Evolutionary conservation across 2,888 invertebrate genomes (phyloP), one percentile per base, ranked within the genome.

Genomic region (Argyra leucocephala): DNA sequence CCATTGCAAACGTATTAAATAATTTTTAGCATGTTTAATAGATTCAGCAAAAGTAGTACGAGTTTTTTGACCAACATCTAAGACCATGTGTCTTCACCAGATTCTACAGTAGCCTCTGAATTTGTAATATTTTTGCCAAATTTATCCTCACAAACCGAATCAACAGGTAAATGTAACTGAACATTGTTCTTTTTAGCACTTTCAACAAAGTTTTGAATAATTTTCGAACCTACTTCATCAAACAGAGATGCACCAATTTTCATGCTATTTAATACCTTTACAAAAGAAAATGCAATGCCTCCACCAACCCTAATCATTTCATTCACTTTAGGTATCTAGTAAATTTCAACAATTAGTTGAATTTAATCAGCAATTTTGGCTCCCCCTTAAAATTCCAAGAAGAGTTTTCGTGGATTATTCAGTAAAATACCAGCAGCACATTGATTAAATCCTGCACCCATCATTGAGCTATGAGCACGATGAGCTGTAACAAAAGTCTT

Each of bases 1-100:
- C 98, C 99, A 80, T 99, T 99, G 99, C 99, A 99, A 2, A 99
- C 96, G 99, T 99, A 12, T 98, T 99, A 80, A 99, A 76, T 99
- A 94, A 5, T 94, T 90, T 82, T 97, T 98, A 26, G 98, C 93
- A 69, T 91, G 85, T 0, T 85, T 83, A 70, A 99, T 88, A 18
- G 93, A 93, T 62, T 88, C 91, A 10, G 85, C 85, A 71, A 99
- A 97, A 1, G 87, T 76, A 73, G 88, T 89, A 66, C 86, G 83
- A 0, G 93, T 87, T 78, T 95, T 90, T 61, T 93, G 92, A 58
- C 99, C 99, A 70, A 94, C 85, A 78, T 99, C 99, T 66, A 99
- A 84, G 65, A 98, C 98, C 91, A 98, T 88, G 85, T 89, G 90
- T 61, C 93, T 96, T 99, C 91, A 22, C 99, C 99, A 64, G 80